phyloP scores from a whole-genome alignment of 2,113 vertebrate species.

The Hippopotamus amphibius region DNA sequence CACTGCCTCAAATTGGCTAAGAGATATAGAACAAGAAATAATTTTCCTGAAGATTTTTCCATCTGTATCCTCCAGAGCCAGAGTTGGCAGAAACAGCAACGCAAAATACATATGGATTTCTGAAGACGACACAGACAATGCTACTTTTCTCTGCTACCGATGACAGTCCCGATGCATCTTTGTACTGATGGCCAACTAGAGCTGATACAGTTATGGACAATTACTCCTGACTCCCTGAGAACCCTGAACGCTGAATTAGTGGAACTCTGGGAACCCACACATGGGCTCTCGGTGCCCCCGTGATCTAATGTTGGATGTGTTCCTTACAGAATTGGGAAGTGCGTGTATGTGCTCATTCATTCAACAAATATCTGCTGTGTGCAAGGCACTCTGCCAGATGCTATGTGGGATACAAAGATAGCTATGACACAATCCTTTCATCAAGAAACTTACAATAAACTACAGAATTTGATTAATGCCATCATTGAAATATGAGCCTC shows the following conservation, averaged over 20 bases:
- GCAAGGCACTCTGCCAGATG: background rate
- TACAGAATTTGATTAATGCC: background rate
- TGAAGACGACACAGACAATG: background rate
- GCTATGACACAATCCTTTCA: background rate
- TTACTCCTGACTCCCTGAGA: background rate
- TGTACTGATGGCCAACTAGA: background rate
- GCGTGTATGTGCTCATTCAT: background rate
- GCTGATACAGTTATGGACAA: background rate
- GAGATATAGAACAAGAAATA: background rate
- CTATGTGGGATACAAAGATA: background rate
- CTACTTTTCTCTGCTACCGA: background rate
- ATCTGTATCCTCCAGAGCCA: background rate
- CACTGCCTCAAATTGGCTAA: background rate
- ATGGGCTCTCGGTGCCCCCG: background rate
- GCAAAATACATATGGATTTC: background rate
- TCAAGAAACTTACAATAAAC: background rate
- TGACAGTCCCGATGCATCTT: background rate
- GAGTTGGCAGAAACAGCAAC: background rate
- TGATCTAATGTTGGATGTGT: background rate
- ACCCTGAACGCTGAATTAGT: background rate
- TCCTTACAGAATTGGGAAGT: background rate
- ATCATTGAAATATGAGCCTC: background rate
- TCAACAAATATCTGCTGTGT: background rate
- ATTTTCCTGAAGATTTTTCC: background rate
- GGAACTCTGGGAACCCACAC: background rate